These are phyloP conservation scores for Chrysogorgia sp. DNA, from an alignment of 92 coral and sea anemone species.

Conservation along the genomic window DNA sequence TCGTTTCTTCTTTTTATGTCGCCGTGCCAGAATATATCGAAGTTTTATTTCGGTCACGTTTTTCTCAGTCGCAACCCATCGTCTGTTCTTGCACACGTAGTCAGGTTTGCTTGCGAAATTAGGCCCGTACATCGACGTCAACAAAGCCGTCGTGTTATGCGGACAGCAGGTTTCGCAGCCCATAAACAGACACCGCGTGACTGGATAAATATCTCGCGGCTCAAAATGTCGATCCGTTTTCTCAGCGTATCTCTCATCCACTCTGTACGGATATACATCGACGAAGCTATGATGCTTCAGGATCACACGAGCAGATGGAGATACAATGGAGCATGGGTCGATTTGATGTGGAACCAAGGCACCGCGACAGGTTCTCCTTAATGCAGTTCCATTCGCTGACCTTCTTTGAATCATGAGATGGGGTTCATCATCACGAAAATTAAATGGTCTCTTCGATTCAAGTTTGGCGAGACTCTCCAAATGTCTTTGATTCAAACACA, in stretches of 20 bases:
- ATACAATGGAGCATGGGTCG: conserved; percentile 32
- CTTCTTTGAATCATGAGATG: conserved; percentile 33
- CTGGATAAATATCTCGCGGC: conserved; percentile 5
- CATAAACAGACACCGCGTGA: conserved; percentile 33
- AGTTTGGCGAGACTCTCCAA: conserved; percentile 2
- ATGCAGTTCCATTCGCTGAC: background rate
- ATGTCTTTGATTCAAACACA: conserved; percentile 12
- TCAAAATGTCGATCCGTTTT: conserved; percentile 5
- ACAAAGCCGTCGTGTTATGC: background rate
- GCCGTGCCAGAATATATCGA: too few relatives aligned
- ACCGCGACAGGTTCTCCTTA: conserved; percentile 36
- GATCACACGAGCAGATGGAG: conserved; percentile 25
- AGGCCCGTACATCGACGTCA: background rate
- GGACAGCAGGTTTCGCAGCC: conserved; percentile 29
- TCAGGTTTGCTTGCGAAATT: background rate
- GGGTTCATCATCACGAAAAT: conserved; percentile 1
- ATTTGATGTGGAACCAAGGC: conserved; percentile 8
- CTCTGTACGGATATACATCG: conserved; percentile 14
- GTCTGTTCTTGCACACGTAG: background rate
- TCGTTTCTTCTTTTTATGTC: too few relatives aligned
- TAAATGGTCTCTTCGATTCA: conserved; percentile 18
- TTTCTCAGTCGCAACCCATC: background rate
- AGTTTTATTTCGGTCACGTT: background rate
- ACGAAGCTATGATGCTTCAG: conserved; percentile 6
- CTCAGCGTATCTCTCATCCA: background rate